Base-by-base conservation (phyloP, 2,888 invertebrate genomes). In the Cephus rjabovi region DNA sequence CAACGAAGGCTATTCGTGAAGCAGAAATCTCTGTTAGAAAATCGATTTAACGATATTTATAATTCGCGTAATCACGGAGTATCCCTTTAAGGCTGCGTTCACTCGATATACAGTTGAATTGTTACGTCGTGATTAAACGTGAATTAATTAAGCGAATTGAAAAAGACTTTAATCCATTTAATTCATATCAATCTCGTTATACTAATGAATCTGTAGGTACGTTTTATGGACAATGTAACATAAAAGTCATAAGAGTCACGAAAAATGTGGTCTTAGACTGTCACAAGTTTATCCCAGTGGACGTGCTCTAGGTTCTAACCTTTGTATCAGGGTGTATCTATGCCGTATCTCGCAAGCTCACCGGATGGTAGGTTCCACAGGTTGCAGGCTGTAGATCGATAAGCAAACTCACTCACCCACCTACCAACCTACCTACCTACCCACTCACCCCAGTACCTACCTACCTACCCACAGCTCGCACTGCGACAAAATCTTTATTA, bases 401-500 rank as follows among this genome's bases (percentile, higher is more conserved):
- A 71, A 71, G 71, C 71, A 71, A 71, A 71, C 71, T 71, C 71
- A 30, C 31, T 33, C 71, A 56, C 23, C 40, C 40, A 56, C 40
- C 40, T 23, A 56, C 40, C 40, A 23, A 23, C 40, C 40, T 23
- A 56, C 40, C 40, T 23, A 70, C 70, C 70, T 70, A 31, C n/a
- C 30, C 70, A 30, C 70, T 12, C 37, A 15, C 12, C 37, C 37
- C 15, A 37, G 37, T 40, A 15, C 15, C 70, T 30, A 30, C 30
- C 30, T 33, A 71, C 71, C 70, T 70, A 31, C n/a, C 31, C 71
- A 31, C 71, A 71, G 31, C 71, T 71, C 71, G 71, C 71, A 30
- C 71, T 71, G 71, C 71, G 71, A 71, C 71, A 71, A 71, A 71
- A 71, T 71, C 71, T 71, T 71, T 71, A 71, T 71, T 71, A 71